Evolutionary conservation across 1,140 invertebrate species (phyloP).

Genomic region (Conus ventricosus): DNA sequence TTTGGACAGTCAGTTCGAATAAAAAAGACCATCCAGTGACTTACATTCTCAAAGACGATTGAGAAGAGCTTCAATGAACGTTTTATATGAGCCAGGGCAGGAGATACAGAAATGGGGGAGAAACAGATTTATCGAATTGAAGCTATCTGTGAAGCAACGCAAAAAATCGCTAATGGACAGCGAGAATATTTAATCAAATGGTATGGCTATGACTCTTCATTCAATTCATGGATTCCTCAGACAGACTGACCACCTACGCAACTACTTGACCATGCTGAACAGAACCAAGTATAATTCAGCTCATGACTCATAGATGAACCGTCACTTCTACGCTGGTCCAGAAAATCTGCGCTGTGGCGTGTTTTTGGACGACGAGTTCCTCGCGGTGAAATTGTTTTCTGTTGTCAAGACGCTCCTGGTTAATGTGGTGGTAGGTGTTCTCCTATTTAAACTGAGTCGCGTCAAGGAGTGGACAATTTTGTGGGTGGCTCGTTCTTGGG

Average conservation of each 20-base stretch:
- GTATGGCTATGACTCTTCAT: slow-evolving; percentile 3
- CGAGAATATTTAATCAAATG: slow-evolving; percentile 14
- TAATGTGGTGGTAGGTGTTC: slow-evolving; percentile 24
- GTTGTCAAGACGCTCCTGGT: slow-evolving; percentile 26
- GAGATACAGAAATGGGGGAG: background rate
- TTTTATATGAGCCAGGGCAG: background rate
- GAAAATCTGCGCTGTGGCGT: background rate
- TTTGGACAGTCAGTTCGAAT: background rate
- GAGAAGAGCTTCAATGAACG: background rate
- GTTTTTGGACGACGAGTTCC: background rate
- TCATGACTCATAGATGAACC: background rate
- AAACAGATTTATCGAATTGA: background rate
- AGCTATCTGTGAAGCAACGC: background rate
- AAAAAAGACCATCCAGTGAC: background rate
- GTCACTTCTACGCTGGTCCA: background rate
- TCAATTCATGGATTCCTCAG: slow-evolving; percentile 14
- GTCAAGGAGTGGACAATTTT: slow-evolving; percentile 3
- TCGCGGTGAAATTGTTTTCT: slow-evolving; percentile 6
- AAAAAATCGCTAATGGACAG: background rate
- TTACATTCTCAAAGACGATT: background rate
- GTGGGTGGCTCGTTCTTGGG: too few species aligned
- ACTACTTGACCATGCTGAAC: too few species aligned
- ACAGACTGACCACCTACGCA: too few species aligned
- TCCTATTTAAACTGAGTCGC: slow-evolving; percentile 21
- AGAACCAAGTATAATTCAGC: too few species aligned